Evolutionary conservation across 2,888 invertebrate genomes (phyloP).

Genomic region (Yponomeuta malinellus): DNA sequence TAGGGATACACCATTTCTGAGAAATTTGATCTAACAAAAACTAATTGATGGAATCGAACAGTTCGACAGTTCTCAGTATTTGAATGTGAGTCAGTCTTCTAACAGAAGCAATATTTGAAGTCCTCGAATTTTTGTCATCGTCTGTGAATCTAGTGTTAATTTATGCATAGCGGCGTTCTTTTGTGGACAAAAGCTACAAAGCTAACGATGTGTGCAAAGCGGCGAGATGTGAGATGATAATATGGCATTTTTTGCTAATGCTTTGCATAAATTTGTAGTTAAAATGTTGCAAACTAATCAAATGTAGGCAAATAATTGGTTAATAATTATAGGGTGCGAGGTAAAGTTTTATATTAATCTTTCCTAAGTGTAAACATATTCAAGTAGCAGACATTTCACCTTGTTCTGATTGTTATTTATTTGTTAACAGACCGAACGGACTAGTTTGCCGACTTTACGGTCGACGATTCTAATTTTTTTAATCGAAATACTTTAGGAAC

Average conservation of each 20-base stretch:
- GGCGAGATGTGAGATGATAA: background rate
- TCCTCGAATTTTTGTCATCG: slow-evolving; percentile 35
- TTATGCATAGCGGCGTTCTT: slow-evolving; percentile 38
- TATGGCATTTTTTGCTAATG: slow-evolving; percentile 6
- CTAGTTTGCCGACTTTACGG: slow-evolving; percentile 10
- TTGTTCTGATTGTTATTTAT: slow-evolving; percentile 2
- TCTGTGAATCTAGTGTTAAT: slow-evolving; percentile 51
- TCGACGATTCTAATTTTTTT: background rate
- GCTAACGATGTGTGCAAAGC: slow-evolving; percentile 31
- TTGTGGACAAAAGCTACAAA: slow-evolving; percentile 19
- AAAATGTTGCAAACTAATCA: background rate
- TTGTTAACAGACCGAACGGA: background rate
- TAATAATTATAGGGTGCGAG: slow-evolving; percentile 8
- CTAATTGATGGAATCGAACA: slow-evolving; percentile 31
- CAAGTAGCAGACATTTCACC: slow-evolving; percentile 5
- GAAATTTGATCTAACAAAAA: slow-evolving; percentile 33
- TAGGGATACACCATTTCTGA: slow-evolving; percentile 34
- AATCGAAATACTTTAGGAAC: slow-evolving; percentile 3
- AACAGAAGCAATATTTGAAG: slow-evolving; percentile 21
- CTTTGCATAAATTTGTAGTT: slow-evolving; percentile 4
- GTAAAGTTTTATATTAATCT: slow-evolving; percentile 1
- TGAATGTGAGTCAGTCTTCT: slow-evolving; percentile 37
- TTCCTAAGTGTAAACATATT: background rate
- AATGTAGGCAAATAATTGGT: background rate
- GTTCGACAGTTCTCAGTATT: slow-evolving; percentile 41